phyloP scores from a whole-genome alignment of 37 sponge, comb jelly and placozoan genomes.

The Haliclona indistincta region DNA sequence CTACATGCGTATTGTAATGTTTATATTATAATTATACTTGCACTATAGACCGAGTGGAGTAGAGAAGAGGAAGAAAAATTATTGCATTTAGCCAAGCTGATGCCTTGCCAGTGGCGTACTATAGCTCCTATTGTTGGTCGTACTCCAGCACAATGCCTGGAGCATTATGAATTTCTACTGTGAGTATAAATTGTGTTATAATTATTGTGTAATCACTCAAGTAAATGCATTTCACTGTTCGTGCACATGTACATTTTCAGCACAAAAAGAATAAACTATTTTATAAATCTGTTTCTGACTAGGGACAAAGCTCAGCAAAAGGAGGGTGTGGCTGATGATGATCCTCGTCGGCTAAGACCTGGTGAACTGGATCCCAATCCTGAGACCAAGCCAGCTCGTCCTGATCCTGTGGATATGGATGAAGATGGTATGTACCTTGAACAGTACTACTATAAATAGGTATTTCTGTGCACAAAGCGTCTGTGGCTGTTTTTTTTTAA shows the following conservation, averaged over 20 bases:
- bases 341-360: constrained; percentile 87
- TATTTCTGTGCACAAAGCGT: constrained; percentile 3
- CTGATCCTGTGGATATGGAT: constrained; percentile 99
- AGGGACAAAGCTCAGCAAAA: constrained; percentile 94
- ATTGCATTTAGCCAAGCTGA: constrained; percentile 95
- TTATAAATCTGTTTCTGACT: not conserved
- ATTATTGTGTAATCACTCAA: not conserved
- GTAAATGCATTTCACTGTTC: not conserved
- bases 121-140: constrained; percentile 98
- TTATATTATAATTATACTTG: constrained; percentile 1
- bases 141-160: constrained; percentile 97
- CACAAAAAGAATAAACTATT: not conserved
- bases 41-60: constrained; percentile 93
- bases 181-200: constrained; percentile 30
- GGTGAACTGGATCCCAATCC: constrained; percentile 97
- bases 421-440: constrained; percentile 89
- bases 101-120: constrained; percentile 99
- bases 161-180: constrained; percentile 98
- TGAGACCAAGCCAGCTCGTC: constrained; percentile 95
- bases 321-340: constrained; percentile 89
- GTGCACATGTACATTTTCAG: not conserved
- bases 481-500: not conserved
- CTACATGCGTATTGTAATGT: not conserved
- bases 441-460: not conserved
- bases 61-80: constrained; percentile 99